Evolutionary conservation across 1,140 invertebrate genomes (phyloP).

Genomic region (Chymomyza costata): DNA sequence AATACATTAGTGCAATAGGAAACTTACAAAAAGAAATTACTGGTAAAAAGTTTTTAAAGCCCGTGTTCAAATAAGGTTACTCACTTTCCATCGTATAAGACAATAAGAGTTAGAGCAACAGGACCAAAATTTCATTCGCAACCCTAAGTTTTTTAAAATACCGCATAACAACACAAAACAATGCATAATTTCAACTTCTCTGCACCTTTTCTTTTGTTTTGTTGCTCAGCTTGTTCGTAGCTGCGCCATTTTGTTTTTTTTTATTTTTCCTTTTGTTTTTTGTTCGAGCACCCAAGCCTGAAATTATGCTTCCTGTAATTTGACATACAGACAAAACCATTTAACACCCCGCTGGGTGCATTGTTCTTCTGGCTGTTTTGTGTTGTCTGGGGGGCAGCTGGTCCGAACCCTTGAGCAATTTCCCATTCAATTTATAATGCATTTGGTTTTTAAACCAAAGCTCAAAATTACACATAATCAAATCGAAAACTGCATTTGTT

Average conservation of each 20-base stretch:
- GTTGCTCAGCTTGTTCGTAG: slow-evolving; percentile 16
- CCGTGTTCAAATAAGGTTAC: too few relatives aligned
- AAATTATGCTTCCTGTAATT: slow-evolving; percentile 73
- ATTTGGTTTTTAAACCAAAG: slow-evolving; percentile 19
- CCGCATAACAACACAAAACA: too few relatives aligned
- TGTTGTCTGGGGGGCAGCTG: neutral
- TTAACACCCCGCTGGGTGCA: slow-evolving; percentile 67
- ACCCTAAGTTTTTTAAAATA: too few relatives aligned
- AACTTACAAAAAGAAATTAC: too few relatives aligned
- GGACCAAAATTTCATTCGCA: too few relatives aligned
- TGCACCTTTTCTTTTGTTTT: slow-evolving; percentile 52
- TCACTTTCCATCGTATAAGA: too few relatives aligned
- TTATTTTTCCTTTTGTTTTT: slow-evolving; percentile 18
- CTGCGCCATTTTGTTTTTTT: slow-evolving; percentile 27
- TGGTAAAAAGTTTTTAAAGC: too few relatives aligned
- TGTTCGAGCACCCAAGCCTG: slow-evolving; percentile 52
- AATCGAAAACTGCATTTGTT: slow-evolving; percentile 6
- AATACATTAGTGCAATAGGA: too few relatives aligned
- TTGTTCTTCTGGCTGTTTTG: slow-evolving; percentile 33
- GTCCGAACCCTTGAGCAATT: slow-evolving; percentile 13
- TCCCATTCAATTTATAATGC: slow-evolving; percentile 35
- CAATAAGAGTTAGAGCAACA: too few relatives aligned
- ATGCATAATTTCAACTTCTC: slow-evolving; percentile 50
- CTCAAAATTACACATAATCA: neutral
- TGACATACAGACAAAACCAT: slow-evolving; percentile 72